phyloP scores from a whole-genome alignment of 2,113 vertebrate genomes.

The Myanophis thanlyinensis region DNA sequence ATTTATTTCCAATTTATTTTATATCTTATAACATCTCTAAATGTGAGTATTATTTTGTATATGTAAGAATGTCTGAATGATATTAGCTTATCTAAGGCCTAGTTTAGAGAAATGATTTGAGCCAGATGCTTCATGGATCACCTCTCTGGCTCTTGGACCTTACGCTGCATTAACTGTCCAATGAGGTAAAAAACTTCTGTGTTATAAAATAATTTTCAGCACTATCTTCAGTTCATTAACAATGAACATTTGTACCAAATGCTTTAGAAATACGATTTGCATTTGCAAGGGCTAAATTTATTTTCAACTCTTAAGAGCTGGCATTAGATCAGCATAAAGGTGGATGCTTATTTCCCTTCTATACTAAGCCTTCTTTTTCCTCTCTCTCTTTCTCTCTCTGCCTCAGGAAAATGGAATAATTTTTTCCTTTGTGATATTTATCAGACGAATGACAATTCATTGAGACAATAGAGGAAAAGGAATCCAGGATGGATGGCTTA shows the following conservation, averaged over 20 bases:
- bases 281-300: neutral
- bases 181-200: neutral
- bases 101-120: neutral
- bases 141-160: neutral
- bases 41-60: neutral
- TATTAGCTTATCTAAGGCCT: neutral
- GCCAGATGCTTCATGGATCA: neutral
- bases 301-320: neutral
- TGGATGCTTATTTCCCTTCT: neutral
- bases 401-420: conserved; percentile 69
- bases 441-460: conserved; percentile 20
- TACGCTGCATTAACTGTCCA: neutral
- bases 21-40: neutral
- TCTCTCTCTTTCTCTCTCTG: neutral
- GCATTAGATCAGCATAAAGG: neutral
- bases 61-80: neutral
- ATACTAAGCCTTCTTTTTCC: conserved; percentile 40
- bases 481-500: conserved; percentile 70
- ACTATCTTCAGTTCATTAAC: neutral
- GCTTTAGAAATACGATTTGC: neutral
- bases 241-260: neutral
- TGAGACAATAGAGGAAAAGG: neutral
- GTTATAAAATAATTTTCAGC: neutral
- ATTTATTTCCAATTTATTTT: neutral
- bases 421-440: conserved; percentile 53